Percentiles rank a stretch among this genome's conserved stretches.
Conservation (phyloP, 2,888 invertebrate species). For the Strigamia maritima region DNA sequence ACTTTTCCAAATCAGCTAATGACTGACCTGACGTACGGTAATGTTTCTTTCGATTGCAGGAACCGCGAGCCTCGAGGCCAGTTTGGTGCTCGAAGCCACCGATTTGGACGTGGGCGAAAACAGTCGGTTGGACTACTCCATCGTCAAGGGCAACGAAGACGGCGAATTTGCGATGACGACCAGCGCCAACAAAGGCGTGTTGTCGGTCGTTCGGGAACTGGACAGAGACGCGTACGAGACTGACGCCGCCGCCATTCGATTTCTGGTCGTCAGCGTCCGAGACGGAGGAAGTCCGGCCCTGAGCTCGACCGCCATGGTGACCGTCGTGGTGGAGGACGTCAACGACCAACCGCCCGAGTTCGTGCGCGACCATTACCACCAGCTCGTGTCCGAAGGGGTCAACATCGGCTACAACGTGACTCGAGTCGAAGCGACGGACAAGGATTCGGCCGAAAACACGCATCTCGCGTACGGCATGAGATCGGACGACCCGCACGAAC, state of each 20-base stretch:
- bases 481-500: neutral
- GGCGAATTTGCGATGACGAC: slow-evolving; percentile 45
- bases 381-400: slow-evolving; percentile 41
- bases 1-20: too few relatives aligned
- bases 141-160: slow-evolving; percentile 46
- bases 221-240: slow-evolving; percentile 36
- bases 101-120: slow-evolving; percentile 48
- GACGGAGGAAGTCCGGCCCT: slow-evolving; percentile 23
- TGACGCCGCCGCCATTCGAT: slow-evolving; percentile 26
- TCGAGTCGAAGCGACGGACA: slow-evolving; percentile 45
- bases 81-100: slow-evolving; percentile 67
- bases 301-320: slow-evolving; percentile 36
- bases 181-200: slow-evolving; percentile 37
- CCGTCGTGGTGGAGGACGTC: slow-evolving; percentile 43
- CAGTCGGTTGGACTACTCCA: slow-evolving; percentile 46
- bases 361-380: slow-evolving; percentile 40
- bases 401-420: slow-evolving; percentile 40
- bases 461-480: slow-evolving; percentile 44
- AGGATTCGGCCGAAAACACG: slow-evolving; percentile 46
- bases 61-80: slow-evolving; percentile 46
- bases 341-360: slow-evolving; percentile 44
- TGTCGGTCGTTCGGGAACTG: slow-evolving; percentile 31
- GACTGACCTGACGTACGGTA: too few relatives aligned
- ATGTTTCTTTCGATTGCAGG: too few relatives aligned
- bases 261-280: slow-evolving; percentile 8